phyloP scores from a whole-genome alignment of 2,113 vertebrate species.

The Dicaeum eximium region DNA sequence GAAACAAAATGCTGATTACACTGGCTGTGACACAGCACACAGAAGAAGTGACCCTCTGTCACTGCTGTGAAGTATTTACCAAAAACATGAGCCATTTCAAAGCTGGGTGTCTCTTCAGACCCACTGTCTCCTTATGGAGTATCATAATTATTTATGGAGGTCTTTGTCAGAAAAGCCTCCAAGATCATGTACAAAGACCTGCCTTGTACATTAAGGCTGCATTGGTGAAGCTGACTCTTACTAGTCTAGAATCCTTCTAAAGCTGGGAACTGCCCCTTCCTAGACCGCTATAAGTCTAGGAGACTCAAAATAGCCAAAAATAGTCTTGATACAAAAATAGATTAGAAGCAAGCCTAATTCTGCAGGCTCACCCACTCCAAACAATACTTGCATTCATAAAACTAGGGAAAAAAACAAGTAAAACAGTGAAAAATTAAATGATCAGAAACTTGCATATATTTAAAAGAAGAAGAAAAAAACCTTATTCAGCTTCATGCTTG shows the following conservation, averaged over 20 bases:
- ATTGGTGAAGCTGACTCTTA: neutral
- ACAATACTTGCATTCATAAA: neutral
- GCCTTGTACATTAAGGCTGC: neutral
- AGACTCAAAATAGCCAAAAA: neutral
- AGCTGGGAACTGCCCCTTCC: neutral
- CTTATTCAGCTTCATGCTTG: neutral
- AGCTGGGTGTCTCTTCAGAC: neutral
- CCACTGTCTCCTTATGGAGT: neutral
- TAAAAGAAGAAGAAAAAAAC: neutral
- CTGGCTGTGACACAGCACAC: neutral
- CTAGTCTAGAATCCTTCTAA: neutral
- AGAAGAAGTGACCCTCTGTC: neutral
- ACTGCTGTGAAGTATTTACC: neutral
- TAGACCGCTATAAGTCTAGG: neutral
- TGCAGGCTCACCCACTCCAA: neutral
- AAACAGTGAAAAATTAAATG: neutral
- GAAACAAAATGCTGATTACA: neutral
- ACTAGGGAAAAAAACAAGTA: neutral
- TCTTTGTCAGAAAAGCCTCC: neutral
- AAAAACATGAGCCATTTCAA: neutral
- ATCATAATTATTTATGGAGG: neutral
- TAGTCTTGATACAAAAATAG: neutral
- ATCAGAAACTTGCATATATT: neutral
- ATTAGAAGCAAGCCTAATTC: neutral
- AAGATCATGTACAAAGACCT: neutral